Evolutionary conservation across 1,140 invertebrate genomes (phyloP), one percentile per base, ranked within the genome.

Genomic region (Drosophila mayri): DNA sequence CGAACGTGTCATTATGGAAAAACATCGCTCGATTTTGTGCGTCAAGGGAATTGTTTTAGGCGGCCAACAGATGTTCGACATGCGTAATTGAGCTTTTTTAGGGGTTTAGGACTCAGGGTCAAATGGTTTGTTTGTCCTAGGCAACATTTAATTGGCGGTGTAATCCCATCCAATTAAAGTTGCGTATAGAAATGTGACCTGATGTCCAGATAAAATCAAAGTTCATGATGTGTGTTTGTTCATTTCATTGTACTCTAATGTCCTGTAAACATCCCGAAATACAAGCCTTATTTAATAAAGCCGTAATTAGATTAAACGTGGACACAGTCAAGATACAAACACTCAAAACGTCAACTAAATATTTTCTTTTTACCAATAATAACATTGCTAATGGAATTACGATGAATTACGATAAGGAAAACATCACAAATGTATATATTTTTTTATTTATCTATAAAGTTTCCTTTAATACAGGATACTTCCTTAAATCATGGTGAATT

Each of bases 51-150:
- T 49, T 41, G 43, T 12, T 68, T 64, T 65, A 65, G 38, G 60
- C 40, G 40, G 28, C 38, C 25, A 61, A 65, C 62, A 65, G 55
- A 65, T 65, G 62, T 65, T 65, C 20, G 28, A 61, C 59, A 62
- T 32, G 59, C 25, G 59, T 59, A 62, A 44, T 28, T 61, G 35
- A n/a, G 55, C 16, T 10, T 37, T 41, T 68, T 68, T 28, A 20
- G 4, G 16, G 16, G 18, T 44, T 40, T 6, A 7, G 16, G 28
- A 25, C 10, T 52, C 9, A 7, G n/a, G 65, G 59, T 50, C 4
- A 35, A 65, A 35, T 25, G 22, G 14, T 64, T 30, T 22, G n/a
- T 43, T 16, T 50, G 30, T 22, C 35, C 22, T 44, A 25, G 20
- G 2, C 22, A 22, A 20, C 28, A 25, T 32, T 18, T 32, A n/a